Evolutionary conservation across 92 coral and sea anemone genomes (phyloP).

Genomic region (Umimayanthus kanabou): DNA sequence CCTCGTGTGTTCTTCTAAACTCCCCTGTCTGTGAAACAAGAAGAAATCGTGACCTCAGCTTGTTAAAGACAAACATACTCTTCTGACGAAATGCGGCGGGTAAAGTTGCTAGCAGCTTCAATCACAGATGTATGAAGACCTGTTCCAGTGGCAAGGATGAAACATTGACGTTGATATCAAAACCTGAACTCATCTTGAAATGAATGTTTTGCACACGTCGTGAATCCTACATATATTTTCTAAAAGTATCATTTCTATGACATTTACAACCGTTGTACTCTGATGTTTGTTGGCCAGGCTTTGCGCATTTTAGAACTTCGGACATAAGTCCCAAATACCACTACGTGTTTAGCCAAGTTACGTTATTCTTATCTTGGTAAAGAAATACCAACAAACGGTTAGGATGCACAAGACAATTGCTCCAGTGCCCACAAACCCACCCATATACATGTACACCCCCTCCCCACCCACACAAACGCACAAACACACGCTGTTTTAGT

Average conservation of each 20-base stretch:
- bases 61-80: neutral
- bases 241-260: too few species aligned
- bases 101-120: neutral
- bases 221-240: too few species aligned
- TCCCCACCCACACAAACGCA: neutral
- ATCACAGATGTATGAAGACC: neutral
- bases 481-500: too few species aligned
- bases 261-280: too few species aligned
- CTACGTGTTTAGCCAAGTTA: neutral
- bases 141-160: neutral
- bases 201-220: neutral
- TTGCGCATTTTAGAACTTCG: neutral
- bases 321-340: neutral
- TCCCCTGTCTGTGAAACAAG: conserved; percentile 33
- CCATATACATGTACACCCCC: neutral
- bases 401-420: neutral
- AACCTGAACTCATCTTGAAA: neutral
- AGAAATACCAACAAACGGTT: neutral
- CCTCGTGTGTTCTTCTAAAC: conserved; percentile 22
- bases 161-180: neutral
- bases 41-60: conserved; percentile 4
- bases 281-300: too few species aligned
- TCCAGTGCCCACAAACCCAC: neutral
- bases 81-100: neutral
- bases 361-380: neutral